Base-by-base conservation (phyloP, 2,888 invertebrate species). In the Cyclophora albipunctata region DNA sequence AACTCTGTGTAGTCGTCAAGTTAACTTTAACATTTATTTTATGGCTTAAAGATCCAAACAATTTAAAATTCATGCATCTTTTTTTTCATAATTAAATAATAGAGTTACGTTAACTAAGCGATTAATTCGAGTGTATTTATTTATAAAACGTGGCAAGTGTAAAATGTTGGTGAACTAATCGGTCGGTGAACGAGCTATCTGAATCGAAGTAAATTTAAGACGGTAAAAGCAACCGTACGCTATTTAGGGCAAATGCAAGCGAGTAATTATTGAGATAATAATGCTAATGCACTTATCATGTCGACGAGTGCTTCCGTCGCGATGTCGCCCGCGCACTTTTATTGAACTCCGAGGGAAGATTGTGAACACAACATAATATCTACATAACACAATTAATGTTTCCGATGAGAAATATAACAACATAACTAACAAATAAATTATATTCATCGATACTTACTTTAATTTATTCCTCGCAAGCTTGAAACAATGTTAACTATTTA, bases 201-300 rank as follows among this genome's bases (percentile, higher is more conserved):
- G 63, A 69, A 70, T 69, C 67, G 71, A 63, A 69, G 68, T 78
- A 82, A 83, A 84, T 81, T 81, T 78, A 82, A 85, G 78, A 80
- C 75, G 73, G 77, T 80, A 69, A 76, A 78, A 71, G 77, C 81
- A 70, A 78, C 73, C 72, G 63, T 20, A 20, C 75, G 80, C 78
- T 83, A 84, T 86, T 87, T 79, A 80, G 86, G 81, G 78, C 82
- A 84, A 87, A 86, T 85, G 84, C 84, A 84, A 78, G 81, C 79
- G 79, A 85, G 84, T 86, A 88, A 88, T 88, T 86, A 85, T 84
- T 73, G 79, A 84, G 87, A 87, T 87, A 87, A 84, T 85, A 87
- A 88, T 88, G 87, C 85, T 87, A 87, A 87, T 87, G 86, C 85
- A 86, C 85, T 87, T 86, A 86, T 87, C 85, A 77, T 84, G 83